Percentiles rank a stretch among this genome's conserved stretches.
These are phyloP conservation scores for Caenorhabditis panamensis DNA, from an alignment of 2,888 invertebrate genomes.

Conservation along the genomic window DNA sequence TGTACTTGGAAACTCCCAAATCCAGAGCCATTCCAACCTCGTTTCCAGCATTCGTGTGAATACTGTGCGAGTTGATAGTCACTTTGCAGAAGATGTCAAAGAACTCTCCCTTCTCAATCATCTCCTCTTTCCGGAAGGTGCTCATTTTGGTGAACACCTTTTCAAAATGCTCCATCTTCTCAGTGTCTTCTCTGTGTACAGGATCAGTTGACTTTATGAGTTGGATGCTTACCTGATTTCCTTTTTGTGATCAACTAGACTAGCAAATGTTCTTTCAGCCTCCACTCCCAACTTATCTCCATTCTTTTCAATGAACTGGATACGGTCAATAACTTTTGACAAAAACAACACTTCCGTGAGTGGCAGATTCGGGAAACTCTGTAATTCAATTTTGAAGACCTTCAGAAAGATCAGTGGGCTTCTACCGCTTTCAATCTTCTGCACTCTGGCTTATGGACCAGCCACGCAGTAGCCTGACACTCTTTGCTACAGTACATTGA, in stretches of 20 bases:
- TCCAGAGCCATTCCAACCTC: constrained; percentile 80
- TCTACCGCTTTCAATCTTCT: constrained; percentile 71
- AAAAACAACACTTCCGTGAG: constrained; percentile 80
- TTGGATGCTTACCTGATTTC: constrained; percentile 66
- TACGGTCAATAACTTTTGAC: constrained; percentile 76
- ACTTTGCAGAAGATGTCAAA: constrained; percentile 78
- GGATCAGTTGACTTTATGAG: constrained; percentile 3
- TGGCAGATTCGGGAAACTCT: constrained; percentile 80
- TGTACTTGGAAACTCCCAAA: constrained; percentile 77
- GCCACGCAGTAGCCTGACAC: constrained; percentile 78
- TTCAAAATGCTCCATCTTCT: constrained; percentile 78
- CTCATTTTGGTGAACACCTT: constrained; percentile 76
- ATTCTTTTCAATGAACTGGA: constrained; percentile 73
- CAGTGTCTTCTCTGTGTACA: constrained; percentile 60
- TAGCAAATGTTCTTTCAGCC: constrained; percentile 70
- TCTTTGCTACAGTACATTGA: constrained; percentile 76
- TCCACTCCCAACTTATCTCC: constrained; percentile 78
- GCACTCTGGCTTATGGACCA: constrained; percentile 77
- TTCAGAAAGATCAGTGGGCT: neutral
- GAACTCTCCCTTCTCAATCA: constrained; percentile 70
- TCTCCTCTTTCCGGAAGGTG: constrained; percentile 71
- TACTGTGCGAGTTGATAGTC: constrained; percentile 80
- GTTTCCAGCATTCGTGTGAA: constrained; percentile 78
- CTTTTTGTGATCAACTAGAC: constrained; percentile 72
- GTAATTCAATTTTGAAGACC: constrained; percentile 4